phyloP scores from a whole-genome alignment of 2,797 vertebrate species.

The Acrossocheilus wenchowensis region DNA sequence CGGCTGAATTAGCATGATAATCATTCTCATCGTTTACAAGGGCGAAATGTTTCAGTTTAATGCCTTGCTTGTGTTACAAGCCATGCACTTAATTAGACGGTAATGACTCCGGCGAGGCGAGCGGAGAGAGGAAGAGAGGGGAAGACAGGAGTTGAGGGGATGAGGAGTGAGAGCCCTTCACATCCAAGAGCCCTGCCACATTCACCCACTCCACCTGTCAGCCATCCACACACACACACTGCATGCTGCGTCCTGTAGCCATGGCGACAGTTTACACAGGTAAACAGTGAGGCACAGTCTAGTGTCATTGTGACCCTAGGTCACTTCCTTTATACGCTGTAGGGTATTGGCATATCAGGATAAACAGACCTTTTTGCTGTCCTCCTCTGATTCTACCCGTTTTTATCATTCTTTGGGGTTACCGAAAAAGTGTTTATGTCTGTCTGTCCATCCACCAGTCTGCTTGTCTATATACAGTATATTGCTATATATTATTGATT shows the following conservation, averaged over 20 bases:
- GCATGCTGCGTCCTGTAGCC: constrained; percentile 39
- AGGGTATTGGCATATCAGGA: neutral
- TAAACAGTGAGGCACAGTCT: constrained; percentile 11
- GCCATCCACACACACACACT: constrained; percentile 35
- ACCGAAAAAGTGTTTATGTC: neutral
- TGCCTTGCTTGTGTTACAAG: constrained; percentile 93
- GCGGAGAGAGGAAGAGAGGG: constrained; percentile 52
- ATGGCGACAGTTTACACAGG: constrained; percentile 39
- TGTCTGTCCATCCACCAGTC: neutral
- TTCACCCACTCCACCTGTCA: constrained; percentile 57
- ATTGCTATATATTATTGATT: neutral
- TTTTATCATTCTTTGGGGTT: neutral
- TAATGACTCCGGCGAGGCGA: constrained; percentile 92
- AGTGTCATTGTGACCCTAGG: constrained; percentile 49
- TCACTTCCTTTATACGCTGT: neutral
- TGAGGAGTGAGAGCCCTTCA: constrained; percentile 77
- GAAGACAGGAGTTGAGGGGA: constrained; percentile 63
- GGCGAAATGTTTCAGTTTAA: constrained; percentile 96
- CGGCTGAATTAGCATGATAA: constrained; percentile 83
- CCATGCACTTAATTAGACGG: constrained; percentile 95
- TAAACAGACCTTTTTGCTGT: neutral
- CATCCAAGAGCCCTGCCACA: constrained; percentile 55
- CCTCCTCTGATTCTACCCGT: neutral
- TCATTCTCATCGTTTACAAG: constrained; percentile 92
- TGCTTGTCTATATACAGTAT: neutral